Conservation (phyloP, 2,888 invertebrate genomes). For the Reticulitermes lucifugus region DNA sequence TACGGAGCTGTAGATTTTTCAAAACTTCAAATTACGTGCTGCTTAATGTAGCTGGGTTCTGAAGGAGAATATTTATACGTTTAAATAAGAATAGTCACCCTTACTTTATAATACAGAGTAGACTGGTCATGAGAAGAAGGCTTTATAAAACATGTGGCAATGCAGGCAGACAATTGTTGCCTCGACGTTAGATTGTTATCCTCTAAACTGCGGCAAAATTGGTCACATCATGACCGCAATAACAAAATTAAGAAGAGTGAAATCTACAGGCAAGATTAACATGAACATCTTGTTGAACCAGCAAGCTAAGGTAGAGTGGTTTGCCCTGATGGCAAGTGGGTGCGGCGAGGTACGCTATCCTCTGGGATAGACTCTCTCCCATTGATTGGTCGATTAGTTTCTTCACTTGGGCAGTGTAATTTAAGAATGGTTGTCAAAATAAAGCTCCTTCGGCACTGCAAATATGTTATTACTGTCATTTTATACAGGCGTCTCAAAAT, state of each 20-base stretch:
- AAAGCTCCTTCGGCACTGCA: background rate
- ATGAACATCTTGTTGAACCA: background rate
- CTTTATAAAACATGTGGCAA: too few species aligned
- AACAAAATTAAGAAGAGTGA: background rate
- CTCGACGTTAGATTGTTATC: background rate
- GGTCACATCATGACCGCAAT: too few species aligned
- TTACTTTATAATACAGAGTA: too few species aligned
- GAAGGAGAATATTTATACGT: too few species aligned
- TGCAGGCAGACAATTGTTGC: background rate
- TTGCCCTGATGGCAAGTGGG: background rate
- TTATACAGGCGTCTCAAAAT: background rate
- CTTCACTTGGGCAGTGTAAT: background rate
- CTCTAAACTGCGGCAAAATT: background rate
- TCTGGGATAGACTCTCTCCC: background rate
- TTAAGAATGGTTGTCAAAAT: background rate
- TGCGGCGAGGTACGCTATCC: background rate
- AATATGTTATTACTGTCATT: constrained; percentile 1
- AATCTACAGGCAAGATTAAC: background rate
- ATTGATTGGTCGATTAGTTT: constrained; percentile 7
- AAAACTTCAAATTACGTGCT: too few species aligned
- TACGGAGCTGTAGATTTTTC: too few species aligned
- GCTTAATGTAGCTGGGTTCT: too few species aligned
- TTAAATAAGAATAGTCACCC: too few species aligned
- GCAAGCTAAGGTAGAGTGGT: background rate
- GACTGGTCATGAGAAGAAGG: too few species aligned